Percentiles rank a stretch among this genome's conserved stretches.
Evolutionary conservation across 2,888 invertebrate species (phyloP).

Genomic region (Carpatolechia fugitivella): DNA sequence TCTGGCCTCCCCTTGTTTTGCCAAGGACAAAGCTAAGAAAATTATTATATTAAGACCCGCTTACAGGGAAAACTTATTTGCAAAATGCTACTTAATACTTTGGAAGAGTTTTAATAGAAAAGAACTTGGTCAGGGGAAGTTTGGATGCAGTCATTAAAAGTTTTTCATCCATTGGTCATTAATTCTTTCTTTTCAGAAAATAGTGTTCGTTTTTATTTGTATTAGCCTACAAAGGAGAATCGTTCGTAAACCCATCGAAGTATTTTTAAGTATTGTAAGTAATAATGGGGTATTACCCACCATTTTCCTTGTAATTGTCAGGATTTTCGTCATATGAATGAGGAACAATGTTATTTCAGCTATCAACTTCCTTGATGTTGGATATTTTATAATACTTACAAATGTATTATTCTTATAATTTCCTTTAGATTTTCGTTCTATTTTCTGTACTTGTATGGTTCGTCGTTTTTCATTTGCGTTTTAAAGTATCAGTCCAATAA

Average conservation of each 20-base stretch:
- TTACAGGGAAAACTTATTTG: slow-evolving; percentile 15
- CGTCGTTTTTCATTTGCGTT: neutral
- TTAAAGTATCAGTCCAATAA: slow-evolving; percentile 10
- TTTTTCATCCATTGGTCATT: slow-evolving; percentile 29
- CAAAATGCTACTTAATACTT: slow-evolving; percentile 18
- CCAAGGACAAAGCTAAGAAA: slow-evolving; percentile 7
- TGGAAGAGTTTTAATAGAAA: slow-evolving; percentile 17
- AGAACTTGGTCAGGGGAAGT: slow-evolving; percentile 22
- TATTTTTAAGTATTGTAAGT: too few relatives aligned
- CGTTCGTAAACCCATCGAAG: too few relatives aligned
- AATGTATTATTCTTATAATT: neutral
- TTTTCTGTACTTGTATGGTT: neutral
- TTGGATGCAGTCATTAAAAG: slow-evolving; percentile 31
- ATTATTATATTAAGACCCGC: slow-evolving; percentile 5
- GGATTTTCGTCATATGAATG: too few relatives aligned
- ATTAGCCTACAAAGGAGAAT: too few relatives aligned
- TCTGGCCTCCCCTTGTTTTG: neutral
- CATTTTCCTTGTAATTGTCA: too few relatives aligned
- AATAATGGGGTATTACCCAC: too few relatives aligned
- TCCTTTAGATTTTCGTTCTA: neutral
- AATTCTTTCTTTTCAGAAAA: neutral
- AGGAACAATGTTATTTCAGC: too few relatives aligned
- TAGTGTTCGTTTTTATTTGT: too few relatives aligned
- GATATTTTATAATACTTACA: too few relatives aligned
- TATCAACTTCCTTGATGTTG: too few relatives aligned